Evolutionary conservation across 2,888 invertebrate genomes (phyloP), one percentile per base, ranked within the genome.

Genomic region (Plusia festucae): DNA sequence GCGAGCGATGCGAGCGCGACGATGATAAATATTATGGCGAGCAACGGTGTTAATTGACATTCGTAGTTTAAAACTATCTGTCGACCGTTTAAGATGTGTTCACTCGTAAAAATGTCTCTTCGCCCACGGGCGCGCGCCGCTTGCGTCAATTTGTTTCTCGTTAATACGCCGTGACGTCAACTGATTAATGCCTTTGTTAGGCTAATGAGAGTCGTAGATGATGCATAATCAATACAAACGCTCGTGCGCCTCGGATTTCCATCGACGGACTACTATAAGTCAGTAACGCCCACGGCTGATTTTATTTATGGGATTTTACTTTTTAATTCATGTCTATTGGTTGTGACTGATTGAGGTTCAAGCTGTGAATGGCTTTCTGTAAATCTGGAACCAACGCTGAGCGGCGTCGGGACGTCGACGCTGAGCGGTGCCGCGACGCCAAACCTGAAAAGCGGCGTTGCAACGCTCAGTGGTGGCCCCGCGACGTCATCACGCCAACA

Each of bases 131-230:
- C 71, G 84, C 82, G 76, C 82, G 78, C 88, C 71, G 84, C 82
- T 76, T 82, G 78, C 88, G 82, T 86, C 92, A 92, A 93, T 93
- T 93, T 93, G 92, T 93, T 93, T 90, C 84, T 87, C 88, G 86
- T 90, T 92, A 92, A 92, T 92, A 89, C 90, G 80, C 82, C 85
- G 84, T 88, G 90, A 90, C 90, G 89, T 88, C 84, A 85, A 65
- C 88, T 91, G 92, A 93, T 91, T 90, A 91, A 93, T 93, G 91
- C 85, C 84, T 89, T 88, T 88, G 87, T 88, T 86, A 88, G 82
- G 82, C 87, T 92, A 93, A 93, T 93, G 91, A 91, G 92, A 85
- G 89, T 85, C 74, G 83, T 84, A 79, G 85, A 88, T 85, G 89
- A 89, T 90, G 86, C 85, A 85, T 85, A 87, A 90, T 91, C 90